Evolutionary conservation across 2,888 invertebrate species (phyloP), one percentile per base, ranked within the genome.

Genomic region (Pammene fasciana): DNA sequence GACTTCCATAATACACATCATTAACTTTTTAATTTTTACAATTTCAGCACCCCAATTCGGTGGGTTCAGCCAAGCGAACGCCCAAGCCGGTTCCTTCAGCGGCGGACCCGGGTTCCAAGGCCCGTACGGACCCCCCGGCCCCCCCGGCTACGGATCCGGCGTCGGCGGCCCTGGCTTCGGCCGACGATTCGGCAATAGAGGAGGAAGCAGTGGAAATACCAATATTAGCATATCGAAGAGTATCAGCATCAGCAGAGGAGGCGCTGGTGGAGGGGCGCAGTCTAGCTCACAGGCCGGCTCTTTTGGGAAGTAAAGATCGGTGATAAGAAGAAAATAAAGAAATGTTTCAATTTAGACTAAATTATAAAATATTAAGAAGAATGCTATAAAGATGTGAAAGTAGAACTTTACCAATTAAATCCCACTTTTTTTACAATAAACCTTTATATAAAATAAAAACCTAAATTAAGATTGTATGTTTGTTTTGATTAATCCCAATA

Each of bases 151-250:
- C 50, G 74, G 74, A 8, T 43, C 66, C 38, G 71, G 72, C 8
- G 46, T 52, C 38, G 60, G 70, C 3, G 55, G 57, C 16, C 50
- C 43, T 43, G 68, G 56, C 10, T 50, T 55, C n/a, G 70, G 60
- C 13, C 26, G 52, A 3, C 18, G 61, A 9, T 18, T 38, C 5
- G 16, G 16, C 13, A 50, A 59, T 9, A 57, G 67, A 41, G 67
- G 68, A 5, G 67, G 68, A 5, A 70, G 67, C 34, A 65, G 68
- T 4, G 67, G 68, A 5, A 70, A 43, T 8, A 72, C 76, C 13
- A 72, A 74, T 16, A 72, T 85, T 4, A 85, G 82, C 57, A 79
- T 83, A 26, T 80, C 86, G 18, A 85, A 85, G 76, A 85, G 84
- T 62, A 78, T 85, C 26, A 81, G 80, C 59, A 81, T 83, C 34